Evolutionary conservation across 2,113 vertebrate genomes (phyloP).

Genomic region (Brachyistius frenatus): DNA sequence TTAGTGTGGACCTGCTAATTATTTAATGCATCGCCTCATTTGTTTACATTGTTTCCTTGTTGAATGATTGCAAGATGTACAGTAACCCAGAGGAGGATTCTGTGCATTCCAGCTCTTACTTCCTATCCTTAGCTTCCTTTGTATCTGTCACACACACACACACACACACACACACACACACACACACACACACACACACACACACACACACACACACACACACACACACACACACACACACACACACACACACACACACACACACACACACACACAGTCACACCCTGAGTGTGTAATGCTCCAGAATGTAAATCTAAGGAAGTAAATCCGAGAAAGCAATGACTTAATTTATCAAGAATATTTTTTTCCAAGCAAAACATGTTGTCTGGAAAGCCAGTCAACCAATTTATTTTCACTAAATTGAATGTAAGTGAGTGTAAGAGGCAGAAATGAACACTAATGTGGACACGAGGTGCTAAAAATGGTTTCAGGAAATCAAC

Average conservation of each 20-base stretch:
- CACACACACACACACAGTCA: background rate
- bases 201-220: background rate
- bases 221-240: too few species aligned
- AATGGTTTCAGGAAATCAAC: conserved; percentile 18
- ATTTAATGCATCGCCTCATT: conserved; percentile 70
- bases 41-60: conserved; percentile 67
- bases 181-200: too few species aligned
- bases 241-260: too few species aligned
- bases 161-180: background rate
- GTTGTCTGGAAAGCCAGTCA: background rate
- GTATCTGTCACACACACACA: conserved; percentile 4
- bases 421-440: conserved; percentile 8
- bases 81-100: conserved; percentile 24
- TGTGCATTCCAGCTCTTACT: conserved; percentile 2
- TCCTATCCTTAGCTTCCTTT: conserved; percentile 1
- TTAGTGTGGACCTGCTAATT: conserved; percentile 69
- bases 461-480: background rate
- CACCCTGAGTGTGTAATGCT: background rate
- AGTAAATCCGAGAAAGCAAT: background rate
- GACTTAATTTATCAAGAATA: conserved; percentile 16
- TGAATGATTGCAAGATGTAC: conserved; percentile 42
- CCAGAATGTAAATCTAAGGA: background rate
- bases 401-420: conserved; percentile 19
- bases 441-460: conserved; percentile 7
- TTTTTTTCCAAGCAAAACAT: background rate